Evolutionary conservation across 2,113 vertebrate genomes (phyloP), one percentile per base, ranked within the genome.

Genomic region (Rhabdomys dilectus): DNA sequence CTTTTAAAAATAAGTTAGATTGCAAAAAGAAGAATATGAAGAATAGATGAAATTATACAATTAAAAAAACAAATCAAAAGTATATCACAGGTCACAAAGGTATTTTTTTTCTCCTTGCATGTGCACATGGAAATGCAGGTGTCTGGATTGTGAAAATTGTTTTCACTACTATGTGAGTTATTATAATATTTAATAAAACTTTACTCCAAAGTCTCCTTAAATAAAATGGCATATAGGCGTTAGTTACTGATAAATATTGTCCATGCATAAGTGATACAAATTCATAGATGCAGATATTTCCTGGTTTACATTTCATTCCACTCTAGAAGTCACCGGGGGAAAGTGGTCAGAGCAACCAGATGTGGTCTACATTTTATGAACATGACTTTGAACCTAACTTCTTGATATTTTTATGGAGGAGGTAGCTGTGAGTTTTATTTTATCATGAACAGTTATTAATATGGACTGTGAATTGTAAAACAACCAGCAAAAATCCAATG

Each of bases 91-190:
- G 1, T 2, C 48, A 12, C 39, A 76, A 72, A 48, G 9, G 39
- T 68, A 34, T 39, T 84, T 80, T 53, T 0, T 24, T 6, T 36
- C 1, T 87, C 3, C 10, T 12, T 29, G 0, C 1, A 16, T 34
- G 1, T 17, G 10, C 3, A n/a, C 8, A 12, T 66, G 48, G 4
- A 8, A 68, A 7, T 21, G 0, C 3, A 2, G 66, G 4, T 15
- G 1, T 9, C 22, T 3, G 51, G 21, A 39, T 75, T 88, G 17
- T 87, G 4, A 13, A 15, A 8, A 2, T 91, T 77, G 0, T 8
- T 82, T 36, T 64, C 13, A 21, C 16, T 4, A 4, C 45, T 64
- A 4, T 66, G 5, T 77, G n/a, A 26, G 1, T 64, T 92, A n/a
- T 5, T 73, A 17, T n/a, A 68, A 29, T 11, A 2, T 60, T 68